A percentile compares a stretch with the other conserved stretches of the same genome.
Evolutionary conservation across 1,140 invertebrate species (phyloP).

Genomic region (Drosophila dunni): DNA sequence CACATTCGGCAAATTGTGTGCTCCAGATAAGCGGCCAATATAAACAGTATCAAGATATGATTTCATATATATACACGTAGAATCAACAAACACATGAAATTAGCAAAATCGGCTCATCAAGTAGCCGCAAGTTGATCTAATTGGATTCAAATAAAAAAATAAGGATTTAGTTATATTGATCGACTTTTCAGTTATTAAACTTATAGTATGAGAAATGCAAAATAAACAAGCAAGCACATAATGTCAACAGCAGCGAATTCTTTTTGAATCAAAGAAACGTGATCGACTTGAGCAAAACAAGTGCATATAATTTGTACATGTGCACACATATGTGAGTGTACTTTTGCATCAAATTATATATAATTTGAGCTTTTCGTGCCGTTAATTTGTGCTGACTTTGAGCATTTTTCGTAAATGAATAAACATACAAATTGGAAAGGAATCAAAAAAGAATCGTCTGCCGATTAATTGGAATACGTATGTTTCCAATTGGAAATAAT

Average conservation of each 20-base stretch:
- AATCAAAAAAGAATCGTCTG: background rate
- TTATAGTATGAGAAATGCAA: constrained; percentile 24
- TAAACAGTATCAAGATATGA: constrained; percentile 44
- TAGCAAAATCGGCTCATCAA: background rate
- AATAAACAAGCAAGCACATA: constrained; percentile 14
- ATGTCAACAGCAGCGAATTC: constrained; percentile 30
- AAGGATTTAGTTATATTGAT: constrained; percentile 1
- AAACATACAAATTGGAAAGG: constrained; percentile 12
- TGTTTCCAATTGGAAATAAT: constrained; percentile 16
- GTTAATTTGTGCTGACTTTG: constrained; percentile 31
- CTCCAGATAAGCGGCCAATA: constrained; percentile 38
- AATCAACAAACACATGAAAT: background rate
- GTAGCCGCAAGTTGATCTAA: constrained; percentile 13
- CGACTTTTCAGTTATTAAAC: constrained; percentile 1
- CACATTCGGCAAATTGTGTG: constrained; percentile 27
- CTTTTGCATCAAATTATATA: background rate
- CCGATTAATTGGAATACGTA: background rate
- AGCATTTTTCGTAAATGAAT: constrained; percentile 47
- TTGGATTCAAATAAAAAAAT: background rate
- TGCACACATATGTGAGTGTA: constrained; percentile 9
- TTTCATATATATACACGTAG: background rate
- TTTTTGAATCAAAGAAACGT: constrained; percentile 55
- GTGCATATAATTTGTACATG: constrained; percentile 11
- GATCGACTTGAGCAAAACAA: constrained; percentile 44
- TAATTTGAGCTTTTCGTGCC: constrained; percentile 23